phyloP scores from a whole-genome alignment of 2,113 vertebrate genomes.

The Nibea albiflora region DNA sequence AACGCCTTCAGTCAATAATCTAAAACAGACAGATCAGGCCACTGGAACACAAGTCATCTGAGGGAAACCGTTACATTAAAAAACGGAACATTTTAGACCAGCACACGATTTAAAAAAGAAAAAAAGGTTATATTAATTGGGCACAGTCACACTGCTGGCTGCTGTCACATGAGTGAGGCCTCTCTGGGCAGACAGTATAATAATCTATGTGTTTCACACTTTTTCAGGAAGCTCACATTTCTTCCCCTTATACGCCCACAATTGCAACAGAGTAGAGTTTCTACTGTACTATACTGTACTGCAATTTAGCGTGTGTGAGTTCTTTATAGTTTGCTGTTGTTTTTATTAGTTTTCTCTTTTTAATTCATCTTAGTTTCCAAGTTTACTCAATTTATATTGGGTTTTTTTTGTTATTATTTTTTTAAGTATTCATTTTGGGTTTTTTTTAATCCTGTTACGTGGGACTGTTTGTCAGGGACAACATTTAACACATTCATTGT shows the following conservation, averaged over 20 bases:
- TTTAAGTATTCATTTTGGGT: too few relatives aligned
- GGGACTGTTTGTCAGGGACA: too few relatives aligned
- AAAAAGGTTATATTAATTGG: not conserved
- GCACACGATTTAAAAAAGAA: not conserved
- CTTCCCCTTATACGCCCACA: not conserved
- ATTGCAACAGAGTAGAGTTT: not conserved
- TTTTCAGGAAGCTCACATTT: not conserved
- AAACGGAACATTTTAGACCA: not conserved
- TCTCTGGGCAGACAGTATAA: not conserved
- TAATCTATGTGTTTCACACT: not conserved
- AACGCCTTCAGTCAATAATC: conserved; percentile 7
- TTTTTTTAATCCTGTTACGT: too few relatives aligned
- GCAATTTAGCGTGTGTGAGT: too few relatives aligned
- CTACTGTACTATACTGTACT: not conserved
- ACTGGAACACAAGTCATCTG: not conserved
- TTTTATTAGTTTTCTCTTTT: too few relatives aligned
- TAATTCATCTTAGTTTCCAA: too few relatives aligned
- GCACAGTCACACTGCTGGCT: not conserved
- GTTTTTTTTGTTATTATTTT: too few relatives aligned
- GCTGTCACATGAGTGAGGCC: not conserved
- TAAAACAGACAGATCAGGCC: not conserved
- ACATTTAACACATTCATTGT: too few relatives aligned
- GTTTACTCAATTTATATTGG: too few relatives aligned
- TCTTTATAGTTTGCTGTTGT: too few relatives aligned
- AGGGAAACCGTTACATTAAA: not conserved